Evolutionary conservation across 2,113 vertebrate species (phyloP).

Genomic region (Tiliqua scincoides): DNA sequence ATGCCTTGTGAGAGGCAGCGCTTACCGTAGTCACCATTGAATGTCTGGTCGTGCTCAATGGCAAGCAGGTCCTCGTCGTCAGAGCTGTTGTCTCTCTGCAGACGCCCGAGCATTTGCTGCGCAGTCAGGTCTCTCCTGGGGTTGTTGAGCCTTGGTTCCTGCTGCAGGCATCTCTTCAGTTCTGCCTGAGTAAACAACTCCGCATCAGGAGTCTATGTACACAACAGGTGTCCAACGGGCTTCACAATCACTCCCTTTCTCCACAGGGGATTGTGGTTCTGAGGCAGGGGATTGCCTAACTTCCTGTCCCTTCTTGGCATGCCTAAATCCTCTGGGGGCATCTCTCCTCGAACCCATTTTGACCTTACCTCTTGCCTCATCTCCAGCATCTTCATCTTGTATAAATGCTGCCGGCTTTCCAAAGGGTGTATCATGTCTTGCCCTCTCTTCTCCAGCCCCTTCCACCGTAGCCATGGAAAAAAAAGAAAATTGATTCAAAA

Average conservation of each 20-base stretch:
- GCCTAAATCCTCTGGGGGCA: accelerated
- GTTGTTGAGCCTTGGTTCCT: constrained; percentile 63
- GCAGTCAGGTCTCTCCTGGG: constrained; percentile 61
- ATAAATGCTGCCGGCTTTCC: constrained; percentile 77
- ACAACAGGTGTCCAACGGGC: too few species aligned
- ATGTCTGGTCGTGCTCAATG: constrained; percentile 47
- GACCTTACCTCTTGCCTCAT: constrained; percentile 72
- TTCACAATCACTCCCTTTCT: background rate
- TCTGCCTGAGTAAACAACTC: constrained; percentile 72
- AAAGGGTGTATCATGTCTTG: constrained; percentile 42
- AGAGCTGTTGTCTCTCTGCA: background rate
- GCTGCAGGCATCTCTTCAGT: constrained; percentile 68
- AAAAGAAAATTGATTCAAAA: constrained; percentile 5
- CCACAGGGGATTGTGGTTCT: background rate
- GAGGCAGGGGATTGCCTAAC: background rate
- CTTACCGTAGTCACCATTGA: constrained; percentile 65
- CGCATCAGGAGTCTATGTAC: constrained; percentile 1
- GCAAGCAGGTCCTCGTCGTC: constrained; percentile 32
- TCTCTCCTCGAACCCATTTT: background rate
- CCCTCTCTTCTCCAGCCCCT: constrained; percentile 67
- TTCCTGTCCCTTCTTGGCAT: background rate
- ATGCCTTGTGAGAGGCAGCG: too few species aligned
- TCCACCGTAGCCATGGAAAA: background rate
- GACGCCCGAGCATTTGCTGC: constrained; percentile 40
- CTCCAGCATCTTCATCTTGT: constrained; percentile 81